phyloP scores from a whole-genome alignment of 2,888 invertebrate genomes.

The Polyommatus icarus region DNA sequence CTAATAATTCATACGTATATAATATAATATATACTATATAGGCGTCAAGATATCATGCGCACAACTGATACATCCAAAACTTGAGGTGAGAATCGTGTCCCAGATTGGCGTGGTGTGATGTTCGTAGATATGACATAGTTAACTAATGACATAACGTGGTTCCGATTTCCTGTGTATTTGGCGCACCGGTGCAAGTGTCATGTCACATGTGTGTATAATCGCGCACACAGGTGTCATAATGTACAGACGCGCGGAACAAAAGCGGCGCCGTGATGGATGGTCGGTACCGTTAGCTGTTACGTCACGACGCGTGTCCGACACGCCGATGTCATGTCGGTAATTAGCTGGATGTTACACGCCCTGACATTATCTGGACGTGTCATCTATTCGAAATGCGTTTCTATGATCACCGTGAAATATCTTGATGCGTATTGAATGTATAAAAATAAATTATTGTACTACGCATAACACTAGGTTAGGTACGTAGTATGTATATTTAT shows the following conservation, averaged over 20 bases:
- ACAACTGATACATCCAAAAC: no score
- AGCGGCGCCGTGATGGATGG: background rate
- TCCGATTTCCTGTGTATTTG: background rate
- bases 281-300: background rate
- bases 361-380: background rate
- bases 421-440: background rate
- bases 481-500: background rate
- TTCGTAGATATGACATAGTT: background rate
- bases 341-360: background rate
- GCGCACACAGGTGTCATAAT: background rate
- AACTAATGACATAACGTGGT: background rate
- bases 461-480: background rate
- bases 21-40: no score
- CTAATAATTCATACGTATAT: no score
- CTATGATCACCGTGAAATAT: background rate
- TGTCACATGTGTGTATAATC: background rate
- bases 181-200: background rate
- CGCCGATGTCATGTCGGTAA: background rate
- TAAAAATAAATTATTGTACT: background rate
- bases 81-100: background rate
- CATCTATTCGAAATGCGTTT: background rate
- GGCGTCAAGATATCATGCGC: no score
- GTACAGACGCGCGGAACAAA: conserved; percentile 3
- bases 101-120: background rate
- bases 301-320: background rate